A percentile compares a stretch with the other conserved stretches of the same genome.
Evolutionary conservation across 1,140 invertebrate species (phyloP).

Genomic region (Myzus persicae): DNA sequence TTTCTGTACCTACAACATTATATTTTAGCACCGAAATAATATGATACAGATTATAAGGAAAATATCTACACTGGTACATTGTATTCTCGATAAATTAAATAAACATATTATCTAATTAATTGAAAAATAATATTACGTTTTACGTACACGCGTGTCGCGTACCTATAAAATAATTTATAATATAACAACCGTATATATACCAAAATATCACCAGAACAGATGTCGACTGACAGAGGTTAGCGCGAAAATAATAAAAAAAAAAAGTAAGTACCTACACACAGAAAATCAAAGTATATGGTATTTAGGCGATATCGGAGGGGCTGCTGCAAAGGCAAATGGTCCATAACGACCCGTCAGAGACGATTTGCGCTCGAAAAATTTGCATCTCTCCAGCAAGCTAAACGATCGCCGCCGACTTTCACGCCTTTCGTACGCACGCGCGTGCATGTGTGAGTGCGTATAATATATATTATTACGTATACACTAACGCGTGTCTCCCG

Average conservation of each 20-base stretch:
- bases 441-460: not conserved
- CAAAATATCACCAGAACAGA: not conserved
- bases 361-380: slow-evolving; percentile 28
- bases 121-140: too few relatives aligned
- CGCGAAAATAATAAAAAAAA: not conserved
- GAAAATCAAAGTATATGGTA: not conserved
- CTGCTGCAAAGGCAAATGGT: slow-evolving; percentile 9
- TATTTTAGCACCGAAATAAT: too few relatives aligned
- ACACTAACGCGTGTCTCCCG: not conserved
- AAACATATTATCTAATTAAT: too few relatives aligned
- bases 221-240: not conserved
- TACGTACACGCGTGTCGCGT: not conserved
- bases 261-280: not conserved
- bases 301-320: slow-evolving; percentile 16
- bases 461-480: slow-evolving; percentile 10
- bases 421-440: not conserved
- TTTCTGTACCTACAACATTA: too few relatives aligned
- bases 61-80: too few relatives aligned
- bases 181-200: not conserved
- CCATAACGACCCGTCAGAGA: slow-evolving; percentile 28
- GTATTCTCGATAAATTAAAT: too few relatives aligned
- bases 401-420: slow-evolving; percentile 35
- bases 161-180: too few relatives aligned
- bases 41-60: too few relatives aligned
- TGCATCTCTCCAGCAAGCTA: slow-evolving; percentile 13